These are phyloP conservation scores for Diachasma alloeum DNA, from an alignment of 1,140 invertebrate species.

Conservation along the genomic window DNA sequence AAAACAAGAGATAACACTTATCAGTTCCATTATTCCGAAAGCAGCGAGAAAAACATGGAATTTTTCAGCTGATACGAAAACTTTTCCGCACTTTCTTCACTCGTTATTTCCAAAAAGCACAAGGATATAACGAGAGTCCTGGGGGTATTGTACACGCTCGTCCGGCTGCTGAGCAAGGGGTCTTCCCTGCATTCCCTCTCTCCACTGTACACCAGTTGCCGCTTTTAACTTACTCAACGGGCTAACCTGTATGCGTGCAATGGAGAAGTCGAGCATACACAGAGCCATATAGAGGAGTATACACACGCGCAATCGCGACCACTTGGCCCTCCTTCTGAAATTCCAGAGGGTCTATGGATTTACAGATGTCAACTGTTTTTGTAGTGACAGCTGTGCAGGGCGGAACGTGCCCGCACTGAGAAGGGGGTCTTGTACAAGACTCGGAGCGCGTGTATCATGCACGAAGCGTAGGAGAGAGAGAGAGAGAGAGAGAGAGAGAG, in stretches of 20 bases:
- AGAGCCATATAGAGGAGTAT: neutral
- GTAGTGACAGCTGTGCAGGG: constrained; percentile 40
- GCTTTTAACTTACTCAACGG: constrained; percentile 1
- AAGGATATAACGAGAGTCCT: constrained; percentile 11
- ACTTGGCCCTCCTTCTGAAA: constrained; percentile 1
- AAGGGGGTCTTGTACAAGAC: neutral
- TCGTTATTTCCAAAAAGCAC: constrained; percentile 24
- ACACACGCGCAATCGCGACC: constrained; percentile 18
- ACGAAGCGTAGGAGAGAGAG: neutral
- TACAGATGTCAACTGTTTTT: constrained; percentile 46
- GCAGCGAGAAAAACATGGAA: neutral
- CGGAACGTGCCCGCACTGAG: constrained; percentile 36
- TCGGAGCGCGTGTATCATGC: constrained; percentile 6
- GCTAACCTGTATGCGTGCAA: constrained; percentile 9
- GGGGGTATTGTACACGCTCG: neutral
- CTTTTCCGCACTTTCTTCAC: constrained; percentile 8
- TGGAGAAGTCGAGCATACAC: constrained; percentile 18
- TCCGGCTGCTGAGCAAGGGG: constrained; percentile 34
- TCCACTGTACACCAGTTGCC: neutral
- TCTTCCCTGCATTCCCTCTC: constrained; percentile 16
- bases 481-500: neutral
- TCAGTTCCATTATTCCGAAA: neutral
- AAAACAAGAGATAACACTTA: neutral
- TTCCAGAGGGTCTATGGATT: constrained; percentile 29
- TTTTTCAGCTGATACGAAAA: constrained; percentile 19